A percentile compares a stretch with the other conserved stretches of the same genome.
These are phyloP conservation scores for Henricia sp. DNA, from an alignment of 53 echinoderm and acorn worm genomes.

Conservation along the genomic window DNA sequence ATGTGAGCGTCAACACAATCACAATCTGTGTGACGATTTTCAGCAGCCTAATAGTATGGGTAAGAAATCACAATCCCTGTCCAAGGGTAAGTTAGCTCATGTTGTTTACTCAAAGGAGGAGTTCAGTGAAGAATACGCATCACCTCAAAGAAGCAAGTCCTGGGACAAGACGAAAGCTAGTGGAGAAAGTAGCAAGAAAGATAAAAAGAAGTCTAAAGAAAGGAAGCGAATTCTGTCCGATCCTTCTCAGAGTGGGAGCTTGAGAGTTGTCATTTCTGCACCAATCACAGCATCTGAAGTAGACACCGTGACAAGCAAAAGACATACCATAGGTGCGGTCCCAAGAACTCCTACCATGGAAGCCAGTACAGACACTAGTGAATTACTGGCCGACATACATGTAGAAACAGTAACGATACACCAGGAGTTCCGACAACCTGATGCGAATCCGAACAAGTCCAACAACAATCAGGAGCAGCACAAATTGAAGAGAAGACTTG, in stretches of 20 bases:
- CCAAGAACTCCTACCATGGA: slow-evolving; percentile 22
- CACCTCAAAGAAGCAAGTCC: slow-evolving; percentile 32
- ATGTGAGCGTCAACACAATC: neutral
- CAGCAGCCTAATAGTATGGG: slow-evolving; percentile 7
- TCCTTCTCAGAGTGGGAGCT: slow-evolving; percentile 9
- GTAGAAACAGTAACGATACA: neutral
- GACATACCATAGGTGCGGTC: slow-evolving; percentile 41
- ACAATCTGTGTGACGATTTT: neutral
- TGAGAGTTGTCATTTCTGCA: slow-evolving; percentile 14
- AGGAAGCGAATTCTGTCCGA: slow-evolving; percentile 35
- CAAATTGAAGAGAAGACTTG: slow-evolving; percentile 2
- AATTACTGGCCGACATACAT: slow-evolving; percentile 18
- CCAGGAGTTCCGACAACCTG: neutral
- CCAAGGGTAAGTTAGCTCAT: slow-evolving; percentile 39
- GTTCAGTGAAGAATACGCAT: slow-evolving; percentile 66
- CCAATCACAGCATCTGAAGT: slow-evolving; percentile 10
- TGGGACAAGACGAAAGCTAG: slow-evolving; percentile 31
- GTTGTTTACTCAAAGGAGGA: slow-evolving; percentile 72
- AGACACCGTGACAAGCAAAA: slow-evolving; percentile 21
- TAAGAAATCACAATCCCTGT: slow-evolving; percentile 38
- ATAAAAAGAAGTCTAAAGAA: slow-evolving; percentile 19
- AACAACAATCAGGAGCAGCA: slow-evolving; percentile 53
- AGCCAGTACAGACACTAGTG: slow-evolving; percentile 22
- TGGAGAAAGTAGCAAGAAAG: slow-evolving; percentile 27
- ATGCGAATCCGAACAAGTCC: slow-evolving; percentile 6